Conservation (phyloP, 1,140 invertebrate species). For the Drosophila murphyi region DNA sequence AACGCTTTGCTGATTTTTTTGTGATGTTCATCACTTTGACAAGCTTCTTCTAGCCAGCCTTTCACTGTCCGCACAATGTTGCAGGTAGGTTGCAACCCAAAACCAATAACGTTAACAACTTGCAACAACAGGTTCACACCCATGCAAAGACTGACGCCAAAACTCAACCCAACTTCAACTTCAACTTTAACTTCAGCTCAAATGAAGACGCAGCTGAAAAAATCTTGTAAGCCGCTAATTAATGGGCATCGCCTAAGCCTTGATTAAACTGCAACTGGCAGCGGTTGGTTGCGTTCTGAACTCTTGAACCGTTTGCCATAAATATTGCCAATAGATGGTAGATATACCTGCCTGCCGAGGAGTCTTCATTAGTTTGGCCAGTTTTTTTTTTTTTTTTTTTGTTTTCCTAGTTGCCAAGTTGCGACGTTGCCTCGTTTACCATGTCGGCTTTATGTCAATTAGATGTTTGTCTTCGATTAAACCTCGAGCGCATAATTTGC, state of each 20-base stretch:
- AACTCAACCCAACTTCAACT: not conserved
- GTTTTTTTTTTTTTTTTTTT: not conserved
- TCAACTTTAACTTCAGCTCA: not conserved
- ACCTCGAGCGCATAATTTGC: constrained; percentile 72
- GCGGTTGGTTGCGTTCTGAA: constrained; percentile 50
- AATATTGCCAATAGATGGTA: constrained; percentile 74
- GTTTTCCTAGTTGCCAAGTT: not conserved
- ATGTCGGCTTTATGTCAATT: constrained; percentile 82
- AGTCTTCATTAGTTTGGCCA: constrained; percentile 59
- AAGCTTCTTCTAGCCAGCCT: constrained; percentile 22
- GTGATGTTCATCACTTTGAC: constrained; percentile 10
- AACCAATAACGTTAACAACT: not conserved
- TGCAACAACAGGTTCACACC: constrained; percentile 18
- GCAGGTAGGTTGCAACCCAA: constrained; percentile 6
- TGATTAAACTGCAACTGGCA: constrained; percentile 63
- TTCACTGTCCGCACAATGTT: constrained; percentile 15
- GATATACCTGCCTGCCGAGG: constrained; percentile 45
- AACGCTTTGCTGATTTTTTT: not conserved
- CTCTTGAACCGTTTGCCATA: constrained; percentile 71
- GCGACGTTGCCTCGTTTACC: constrained; percentile 60
- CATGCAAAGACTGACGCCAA: not conserved
- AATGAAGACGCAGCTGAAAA: constrained; percentile 33
- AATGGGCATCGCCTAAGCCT: constrained; percentile 61
- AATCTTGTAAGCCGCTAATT: constrained; percentile 69
- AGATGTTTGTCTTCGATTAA: constrained; percentile 80